phyloP scores from a whole-genome alignment of 2,888 invertebrate genomes.

The Tethea ocularis region DNA sequence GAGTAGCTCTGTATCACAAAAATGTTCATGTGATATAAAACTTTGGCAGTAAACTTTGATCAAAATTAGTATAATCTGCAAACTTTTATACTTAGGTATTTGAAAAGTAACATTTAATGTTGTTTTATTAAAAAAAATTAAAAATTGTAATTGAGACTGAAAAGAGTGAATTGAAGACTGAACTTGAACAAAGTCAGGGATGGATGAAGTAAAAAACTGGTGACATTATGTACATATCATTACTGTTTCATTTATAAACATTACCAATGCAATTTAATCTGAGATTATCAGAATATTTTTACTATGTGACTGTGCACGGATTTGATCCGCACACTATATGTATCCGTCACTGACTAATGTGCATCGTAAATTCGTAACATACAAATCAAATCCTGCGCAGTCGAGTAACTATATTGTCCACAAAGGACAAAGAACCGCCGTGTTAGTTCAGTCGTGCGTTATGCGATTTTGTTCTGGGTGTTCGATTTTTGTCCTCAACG shows the following conservation, averaged over 20 bases:
- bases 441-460: no score
- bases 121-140: background rate
- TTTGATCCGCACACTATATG: background rate
- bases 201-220: background rate
- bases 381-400: background rate
- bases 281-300: background rate
- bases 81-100: no score
- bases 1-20: no score
- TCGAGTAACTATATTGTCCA: no score
- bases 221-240: background rate
- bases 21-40: no score
- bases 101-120: no score
- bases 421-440: no score
- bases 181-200: conserved; percentile 5
- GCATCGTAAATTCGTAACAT: no score
- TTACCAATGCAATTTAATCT: background rate
- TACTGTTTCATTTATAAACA: background rate
- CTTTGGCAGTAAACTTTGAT: background rate
- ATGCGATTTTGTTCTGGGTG: no score
- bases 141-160: conserved; percentile 19
- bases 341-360: no score
- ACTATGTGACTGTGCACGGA: background rate
- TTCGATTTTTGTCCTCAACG: no score
- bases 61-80: background rate
- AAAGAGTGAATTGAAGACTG: conserved; percentile 19